These are phyloP conservation scores for Clarias pachynema DNA, from an alignment of 2,797 vertebrate genomes.

Conservation along the genomic window DNA sequence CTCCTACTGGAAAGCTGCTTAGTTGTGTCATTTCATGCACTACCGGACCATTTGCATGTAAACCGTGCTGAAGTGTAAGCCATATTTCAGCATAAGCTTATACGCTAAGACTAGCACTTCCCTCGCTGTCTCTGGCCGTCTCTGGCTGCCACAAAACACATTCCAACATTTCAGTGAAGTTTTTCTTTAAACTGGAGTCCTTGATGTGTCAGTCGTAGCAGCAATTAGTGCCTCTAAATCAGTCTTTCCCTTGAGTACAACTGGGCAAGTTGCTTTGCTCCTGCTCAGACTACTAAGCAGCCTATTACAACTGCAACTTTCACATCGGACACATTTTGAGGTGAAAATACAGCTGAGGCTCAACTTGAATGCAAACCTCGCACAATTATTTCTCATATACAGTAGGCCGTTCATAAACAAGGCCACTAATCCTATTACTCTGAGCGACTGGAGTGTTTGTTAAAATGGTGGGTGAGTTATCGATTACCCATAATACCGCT, in stretches of 20 bases:
- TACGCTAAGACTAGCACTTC: neutral
- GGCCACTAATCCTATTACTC: slow-evolving; percentile 48
- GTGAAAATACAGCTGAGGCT: slow-evolving; percentile 22
- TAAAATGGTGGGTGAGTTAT: slow-evolving; percentile 41
- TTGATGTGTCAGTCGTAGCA: slow-evolving; percentile 17
- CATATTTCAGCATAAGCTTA: neutral
- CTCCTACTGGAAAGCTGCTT: neutral
- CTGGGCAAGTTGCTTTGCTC: slow-evolving; percentile 24
- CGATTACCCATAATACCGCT: slow-evolving; percentile 86
- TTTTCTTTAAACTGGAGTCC: neutral
- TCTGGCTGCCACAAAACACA: neutral
- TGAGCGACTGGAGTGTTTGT: slow-evolving; percentile 44
- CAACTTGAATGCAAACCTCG: slow-evolving; percentile 13
- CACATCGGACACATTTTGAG: neutral
- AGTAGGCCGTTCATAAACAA: slow-evolving; percentile 48
- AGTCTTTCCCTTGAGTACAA: slow-evolving; percentile 37
- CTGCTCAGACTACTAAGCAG: slow-evolving; percentile 46
- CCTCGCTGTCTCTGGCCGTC: neutral
- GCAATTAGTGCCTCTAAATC: slow-evolving; percentile 33
- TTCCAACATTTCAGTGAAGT: neutral
- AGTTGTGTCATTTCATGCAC: neutral
- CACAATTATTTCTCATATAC: slow-evolving; percentile 51
- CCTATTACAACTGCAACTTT: slow-evolving; percentile 17
- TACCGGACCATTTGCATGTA: neutral
- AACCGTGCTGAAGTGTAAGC: neutral